Conservation (phyloP, 2,888 invertebrate species). For the Monoplex corrugatus region DNA sequence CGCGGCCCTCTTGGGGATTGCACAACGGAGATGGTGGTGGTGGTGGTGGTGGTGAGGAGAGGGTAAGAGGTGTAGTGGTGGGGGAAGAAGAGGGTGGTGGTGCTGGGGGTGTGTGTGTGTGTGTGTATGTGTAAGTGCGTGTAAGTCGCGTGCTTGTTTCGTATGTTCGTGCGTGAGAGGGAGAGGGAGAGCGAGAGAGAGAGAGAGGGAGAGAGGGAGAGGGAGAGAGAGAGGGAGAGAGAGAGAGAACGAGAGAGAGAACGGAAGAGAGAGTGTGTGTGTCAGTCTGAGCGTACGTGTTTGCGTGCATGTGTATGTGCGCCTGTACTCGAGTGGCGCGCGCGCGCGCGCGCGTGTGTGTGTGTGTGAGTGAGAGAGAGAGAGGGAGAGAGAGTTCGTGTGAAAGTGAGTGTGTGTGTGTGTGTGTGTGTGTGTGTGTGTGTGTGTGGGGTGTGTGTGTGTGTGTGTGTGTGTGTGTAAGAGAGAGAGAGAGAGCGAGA, state of each 20-base stretch:
- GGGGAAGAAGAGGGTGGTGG: background rate
- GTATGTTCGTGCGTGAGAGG: background rate
- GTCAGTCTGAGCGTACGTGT: background rate
- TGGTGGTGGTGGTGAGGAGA: background rate
- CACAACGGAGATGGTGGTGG: constrained; percentile 20
- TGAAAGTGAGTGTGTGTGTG: background rate
- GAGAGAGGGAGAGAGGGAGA: too few species aligned
- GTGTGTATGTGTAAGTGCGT: too few species aligned
- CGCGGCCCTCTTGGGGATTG: background rate
- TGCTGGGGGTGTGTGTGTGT: too few species aligned
- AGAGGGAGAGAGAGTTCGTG: too few species aligned
- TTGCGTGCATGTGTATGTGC: too few species aligned
- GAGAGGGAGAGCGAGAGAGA: too few species aligned
- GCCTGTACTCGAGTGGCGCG: too few species aligned
- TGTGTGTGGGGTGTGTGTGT: background rate
- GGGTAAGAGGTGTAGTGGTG: too few species aligned
- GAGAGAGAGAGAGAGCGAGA: too few species aligned
- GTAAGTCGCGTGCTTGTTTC: too few species aligned
- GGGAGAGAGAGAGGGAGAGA: background rate
- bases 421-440: background rate
- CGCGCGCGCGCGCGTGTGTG: background rate
- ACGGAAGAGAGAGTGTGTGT: background rate
- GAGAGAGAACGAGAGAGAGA: background rate
- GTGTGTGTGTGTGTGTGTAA: background rate
- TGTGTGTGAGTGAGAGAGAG: too few species aligned